Conservation (phyloP, 2,888 invertebrate genomes). For the Eilema depressum region DNA sequence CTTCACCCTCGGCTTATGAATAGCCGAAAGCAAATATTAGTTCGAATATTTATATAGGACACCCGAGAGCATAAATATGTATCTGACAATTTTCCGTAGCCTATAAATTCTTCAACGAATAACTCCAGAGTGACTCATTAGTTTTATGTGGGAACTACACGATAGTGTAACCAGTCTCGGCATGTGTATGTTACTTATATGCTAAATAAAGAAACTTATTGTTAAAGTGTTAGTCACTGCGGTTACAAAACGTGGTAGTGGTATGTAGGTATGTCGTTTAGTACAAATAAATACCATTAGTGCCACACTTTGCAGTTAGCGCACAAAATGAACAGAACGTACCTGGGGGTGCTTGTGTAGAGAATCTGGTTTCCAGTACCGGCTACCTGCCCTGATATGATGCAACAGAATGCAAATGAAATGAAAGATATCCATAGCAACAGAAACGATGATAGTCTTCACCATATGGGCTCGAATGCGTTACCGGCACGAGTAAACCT, state of each 20-base stretch:
- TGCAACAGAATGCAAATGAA: no score
- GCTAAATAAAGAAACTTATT: conserved; percentile 21
- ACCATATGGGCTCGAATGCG: no score
- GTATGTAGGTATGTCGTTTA: conserved; percentile 27
- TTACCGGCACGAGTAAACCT: no score
- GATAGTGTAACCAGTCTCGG: conserved; percentile 9
- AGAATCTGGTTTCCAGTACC: no score
- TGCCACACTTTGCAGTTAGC: conserved; percentile 34
- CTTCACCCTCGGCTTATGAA: conserved; percentile 28
- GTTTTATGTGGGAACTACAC: conserved; percentile 15
- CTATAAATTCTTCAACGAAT: conserved; percentile 31
- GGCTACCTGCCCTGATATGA: no score
- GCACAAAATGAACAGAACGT: conserved; percentile 51
- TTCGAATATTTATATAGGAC: conserved; percentile 46
- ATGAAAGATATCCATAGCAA: no score
- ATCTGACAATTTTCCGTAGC: conserved; percentile 28
- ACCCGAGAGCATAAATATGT: conserved; percentile 31
- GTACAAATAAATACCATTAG: conserved; percentile 41
- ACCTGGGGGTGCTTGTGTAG: no score
- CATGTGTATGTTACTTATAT: background rate
- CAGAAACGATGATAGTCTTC: no score
- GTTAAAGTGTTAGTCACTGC: conserved; percentile 35
- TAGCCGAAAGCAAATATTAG: conserved; percentile 44
- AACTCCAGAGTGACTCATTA: conserved; percentile 26
- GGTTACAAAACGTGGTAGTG: conserved; percentile 16